Base-by-base conservation (phyloP, 2,113 vertebrate genomes). In the Epinephelus cyanopodus region DNA sequence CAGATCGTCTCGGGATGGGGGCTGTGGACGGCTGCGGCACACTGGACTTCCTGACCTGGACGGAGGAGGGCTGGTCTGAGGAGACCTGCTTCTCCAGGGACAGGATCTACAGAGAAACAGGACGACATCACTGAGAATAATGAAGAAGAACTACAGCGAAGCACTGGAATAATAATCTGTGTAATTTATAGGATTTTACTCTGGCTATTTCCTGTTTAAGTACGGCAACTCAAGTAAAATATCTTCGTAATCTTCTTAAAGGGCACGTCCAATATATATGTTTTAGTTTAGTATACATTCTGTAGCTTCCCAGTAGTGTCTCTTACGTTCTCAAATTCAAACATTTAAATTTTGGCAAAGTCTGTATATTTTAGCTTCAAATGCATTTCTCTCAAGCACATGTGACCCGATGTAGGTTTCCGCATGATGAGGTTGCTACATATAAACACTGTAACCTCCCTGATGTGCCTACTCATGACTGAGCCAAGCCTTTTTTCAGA, bases 31-130 rank as follows among this genome's bases (percentile, higher is more conserved):
- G 77, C 50, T 88, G 85, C 4, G 89, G 79, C 2, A 77, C 48
- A 4, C 92, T 96, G 0, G 96, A 95, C 75, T 97, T 97, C 82
- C 96, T 97, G 1, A 98, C 96, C 92, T 95, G 97, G 69, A 97
- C 96, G 5, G 96, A 95, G 47, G 98, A 97, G 13, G 96, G 97
- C 84, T 96, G 94, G 83, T 97, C 96, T 39, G 96, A 94, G 48
- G 95, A 93, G 9, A 90, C 86, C 85, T 91, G 96, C 78, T 96
- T 98, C 92, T 98, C 97, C 60, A 98, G 91, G 79, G 94, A 96
- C 71, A 99, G 96, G 29, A 99, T 94, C 98, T 99, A 64, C 2
- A 68, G 13, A 12, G 3, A 58, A 52, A 88, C 6, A 64, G 10
- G 6, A 67, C 13, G 52, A 63, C 10, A 11, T 56, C 56, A 53